phyloP scores from a whole-genome alignment of 2,113 vertebrate species.

The Rhynchopsitta pachyrhyncha region DNA sequence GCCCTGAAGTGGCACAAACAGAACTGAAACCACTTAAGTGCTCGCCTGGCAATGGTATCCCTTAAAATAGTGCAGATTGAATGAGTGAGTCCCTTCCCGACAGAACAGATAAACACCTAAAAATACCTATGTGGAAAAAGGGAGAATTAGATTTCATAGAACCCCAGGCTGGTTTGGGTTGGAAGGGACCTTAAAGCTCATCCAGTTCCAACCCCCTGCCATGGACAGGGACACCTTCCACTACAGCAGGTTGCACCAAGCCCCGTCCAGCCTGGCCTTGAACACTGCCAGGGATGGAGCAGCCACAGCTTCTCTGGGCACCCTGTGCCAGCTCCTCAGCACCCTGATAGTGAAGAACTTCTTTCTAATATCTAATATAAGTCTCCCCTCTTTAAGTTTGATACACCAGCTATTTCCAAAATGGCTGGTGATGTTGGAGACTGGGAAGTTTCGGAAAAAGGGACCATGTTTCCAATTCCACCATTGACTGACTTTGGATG shows the following conservation, averaged over 20 bases:
- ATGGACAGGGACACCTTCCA: not conserved
- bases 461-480: rapidly evolving
- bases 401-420: not conserved
- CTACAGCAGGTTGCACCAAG: not conserved
- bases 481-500: not conserved
- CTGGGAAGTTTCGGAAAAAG: not conserved
- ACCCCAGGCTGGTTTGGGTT: not conserved
- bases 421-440: not conserved
- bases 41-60: not conserved
- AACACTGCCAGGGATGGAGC: not conserved
- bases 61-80: not conserved
- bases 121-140: not conserved
- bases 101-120: not conserved
- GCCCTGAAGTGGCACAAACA: not conserved
- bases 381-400: not conserved
- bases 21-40: rapidly evolving
- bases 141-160: not conserved
- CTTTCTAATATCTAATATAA: not conserved
- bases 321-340: no score
- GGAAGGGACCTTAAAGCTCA: not conserved
- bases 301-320: not conserved
- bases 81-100: not conserved
- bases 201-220: not conserved
- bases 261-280: not conserved
- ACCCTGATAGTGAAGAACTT: no score